These are phyloP conservation scores for Strix aluco DNA, from an alignment of 2,113 vertebrate species.

Conservation along the genomic window DNA sequence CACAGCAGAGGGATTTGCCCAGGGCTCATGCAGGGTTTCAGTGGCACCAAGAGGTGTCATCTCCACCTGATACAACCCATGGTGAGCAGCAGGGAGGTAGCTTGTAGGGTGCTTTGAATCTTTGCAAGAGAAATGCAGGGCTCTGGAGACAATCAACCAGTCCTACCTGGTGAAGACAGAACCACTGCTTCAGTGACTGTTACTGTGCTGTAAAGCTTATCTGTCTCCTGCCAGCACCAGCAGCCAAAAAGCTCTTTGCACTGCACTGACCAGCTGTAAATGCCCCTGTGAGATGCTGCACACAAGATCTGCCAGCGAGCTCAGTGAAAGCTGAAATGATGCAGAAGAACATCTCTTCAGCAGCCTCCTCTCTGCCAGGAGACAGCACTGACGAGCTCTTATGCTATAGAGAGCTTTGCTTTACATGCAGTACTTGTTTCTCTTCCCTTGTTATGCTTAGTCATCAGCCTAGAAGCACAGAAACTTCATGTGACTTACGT, in stretches of 20 bases:
- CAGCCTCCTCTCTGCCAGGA: neutral
- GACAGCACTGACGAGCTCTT: neutral
- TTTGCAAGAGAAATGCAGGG: neutral
- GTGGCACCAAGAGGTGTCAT: neutral
- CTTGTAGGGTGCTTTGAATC: neutral
- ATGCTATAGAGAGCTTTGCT: neutral
- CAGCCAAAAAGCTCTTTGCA: neutral
- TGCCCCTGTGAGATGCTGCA: neutral
- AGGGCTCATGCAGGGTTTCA: neutral
- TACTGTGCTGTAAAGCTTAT: neutral
- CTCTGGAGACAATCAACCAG: neutral
- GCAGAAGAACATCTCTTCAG: too few relatives aligned
- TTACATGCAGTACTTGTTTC: too few relatives aligned
- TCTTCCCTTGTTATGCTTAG: neutral
- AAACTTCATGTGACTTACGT: accelerated
- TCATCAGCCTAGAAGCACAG: neutral
- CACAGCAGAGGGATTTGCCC: neutral
- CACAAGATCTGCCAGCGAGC: neutral
- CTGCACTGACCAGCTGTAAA: neutral
- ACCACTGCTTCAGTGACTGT: neutral
- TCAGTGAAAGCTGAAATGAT: neutral
- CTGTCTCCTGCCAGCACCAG: neutral
- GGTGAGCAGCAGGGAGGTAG: neutral
- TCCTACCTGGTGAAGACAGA: neutral
- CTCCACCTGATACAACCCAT: too few relatives aligned